Percentiles rank a stretch among this genome's conserved stretches.
phyloP scores from a whole-genome alignment of 2,888 invertebrate genomes.

The Zygothrica quintamaculata region DNA sequence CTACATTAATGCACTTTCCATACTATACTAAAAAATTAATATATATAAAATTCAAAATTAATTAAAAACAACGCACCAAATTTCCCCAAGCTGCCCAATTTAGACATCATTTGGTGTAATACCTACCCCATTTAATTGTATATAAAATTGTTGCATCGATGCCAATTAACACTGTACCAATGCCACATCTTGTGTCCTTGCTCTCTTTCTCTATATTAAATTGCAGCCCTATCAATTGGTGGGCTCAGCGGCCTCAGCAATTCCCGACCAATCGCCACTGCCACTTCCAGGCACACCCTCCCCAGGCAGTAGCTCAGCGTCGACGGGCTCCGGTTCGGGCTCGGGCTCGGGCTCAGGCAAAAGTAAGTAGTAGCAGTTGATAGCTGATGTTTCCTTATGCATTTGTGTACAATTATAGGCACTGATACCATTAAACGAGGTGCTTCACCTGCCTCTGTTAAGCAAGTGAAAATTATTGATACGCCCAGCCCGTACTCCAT shows the following conservation, averaged over 20 bases:
- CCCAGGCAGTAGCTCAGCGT: constrained; percentile 93
- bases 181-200: constrained; percentile 30
- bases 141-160: neutral
- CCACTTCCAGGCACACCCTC: constrained; percentile 91
- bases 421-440: constrained; percentile 85
- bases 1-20: constrained; percentile 36
- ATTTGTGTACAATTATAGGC: constrained; percentile 62
- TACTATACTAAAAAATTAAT: constrained; percentile 25
- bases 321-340: constrained; percentile 92
- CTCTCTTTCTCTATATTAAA: constrained; percentile 29
- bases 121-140: neutral
- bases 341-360: constrained; percentile 84
- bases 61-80: constrained; percentile 36
- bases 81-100: constrained; percentile 16
- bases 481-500: constrained; percentile 83
- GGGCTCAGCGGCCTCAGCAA: constrained; percentile 87
- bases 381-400: neutral
- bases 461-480: constrained; percentile 83
- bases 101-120: no score
- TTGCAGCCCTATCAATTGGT: constrained; percentile 85
- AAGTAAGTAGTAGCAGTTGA: constrained; percentile 68
- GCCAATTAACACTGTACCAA: constrained; percentile 45
- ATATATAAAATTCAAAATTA: constrained; percentile 64
- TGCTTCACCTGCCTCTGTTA: constrained; percentile 83
- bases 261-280: constrained; percentile 87